Percentiles rank a stretch among this genome's conserved stretches.
Conservation (phyloP, 2,113 vertebrate species). For the Speoplatyrhinus poulsoni region DNA sequence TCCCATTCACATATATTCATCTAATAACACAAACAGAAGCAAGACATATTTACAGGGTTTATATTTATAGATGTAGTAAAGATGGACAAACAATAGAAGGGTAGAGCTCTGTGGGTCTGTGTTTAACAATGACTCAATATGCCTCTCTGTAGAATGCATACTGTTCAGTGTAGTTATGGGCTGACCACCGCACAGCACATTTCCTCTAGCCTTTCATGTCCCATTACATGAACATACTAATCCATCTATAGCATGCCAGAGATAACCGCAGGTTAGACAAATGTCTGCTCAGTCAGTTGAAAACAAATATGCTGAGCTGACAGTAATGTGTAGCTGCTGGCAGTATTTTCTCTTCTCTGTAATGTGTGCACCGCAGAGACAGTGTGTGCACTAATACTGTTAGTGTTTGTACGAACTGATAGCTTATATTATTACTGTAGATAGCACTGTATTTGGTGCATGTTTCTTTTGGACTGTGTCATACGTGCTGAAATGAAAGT, state of each 20-base stretch:
- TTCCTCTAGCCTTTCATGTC: slow-evolving; percentile 34
- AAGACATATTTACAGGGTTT: too few species aligned
- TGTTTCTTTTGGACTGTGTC: not conserved
- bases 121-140: slow-evolving; percentile 41
- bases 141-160: slow-evolving; percentile 17
- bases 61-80: not conserved
- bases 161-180: slow-evolving; percentile 38
- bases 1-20: not conserved
- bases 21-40: not conserved
- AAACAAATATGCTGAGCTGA: slow-evolving; percentile 37
- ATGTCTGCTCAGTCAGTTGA: slow-evolving; percentile 28
- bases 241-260: slow-evolving; percentile 26
- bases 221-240: slow-evolving; percentile 44
- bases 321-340: slow-evolving; percentile 37
- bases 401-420: slow-evolving; percentile 18
- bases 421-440: slow-evolving; percentile 11
- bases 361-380: not conserved
- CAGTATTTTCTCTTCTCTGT: slow-evolving; percentile 24
- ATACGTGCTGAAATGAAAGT: slow-evolving; percentile 19
- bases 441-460: slow-evolving; percentile 2
- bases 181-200: slow-evolving; percentile 29
- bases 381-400: not conserved
- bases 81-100: slow-evolving; percentile 16
- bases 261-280: slow-evolving; percentile 35
- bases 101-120: slow-evolving; percentile 27